Percentiles rank a stretch among this genome's conserved stretches.
phyloP scores from a whole-genome alignment of 2,888 invertebrate species.

The Griposia aprilina region DNA sequence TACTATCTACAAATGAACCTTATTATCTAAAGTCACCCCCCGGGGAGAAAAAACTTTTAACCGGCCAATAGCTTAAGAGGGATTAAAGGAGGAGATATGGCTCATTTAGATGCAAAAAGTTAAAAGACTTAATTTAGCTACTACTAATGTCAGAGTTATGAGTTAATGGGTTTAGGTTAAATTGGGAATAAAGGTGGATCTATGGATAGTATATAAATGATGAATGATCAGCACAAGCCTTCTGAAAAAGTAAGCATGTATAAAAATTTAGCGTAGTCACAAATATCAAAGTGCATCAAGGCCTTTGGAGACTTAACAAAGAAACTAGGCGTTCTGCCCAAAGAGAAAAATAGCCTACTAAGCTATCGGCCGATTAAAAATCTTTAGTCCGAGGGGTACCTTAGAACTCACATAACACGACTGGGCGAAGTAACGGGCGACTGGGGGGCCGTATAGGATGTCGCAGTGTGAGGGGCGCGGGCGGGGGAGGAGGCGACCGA shows the following conservation, averaged over 20 bases:
- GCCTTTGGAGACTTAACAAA: constrained; percentile 7
- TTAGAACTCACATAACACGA: constrained; percentile 53
- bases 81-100: neutral
- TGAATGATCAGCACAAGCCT: constrained; percentile 22
- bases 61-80: constrained; percentile 38
- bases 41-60: constrained; percentile 23
- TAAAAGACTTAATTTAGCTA: neutral
- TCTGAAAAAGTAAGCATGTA: constrained; percentile 4
- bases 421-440: constrained; percentile 47
- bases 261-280: neutral
- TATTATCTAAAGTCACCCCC: constrained; percentile 25
- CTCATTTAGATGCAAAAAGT: constrained; percentile 18
- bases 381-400: constrained; percentile 83
- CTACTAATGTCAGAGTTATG: neutral
- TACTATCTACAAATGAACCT: constrained; percentile 17
- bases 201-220: neutral
- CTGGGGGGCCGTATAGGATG: constrained; percentile 52
- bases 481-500: constrained; percentile 31
- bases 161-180: neutral
- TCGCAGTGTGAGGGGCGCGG: constrained; percentile 31
- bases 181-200: neutral
- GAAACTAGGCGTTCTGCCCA: constrained; percentile 11
- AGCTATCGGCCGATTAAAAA: constrained; percentile 42
- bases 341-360: constrained; percentile 10
- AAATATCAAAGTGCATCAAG: constrained; percentile 5